These are phyloP conservation scores for Poeciliopsis paucimaculata DNA, from an alignment of 2,797 vertebrate genomes.

Conservation along the genomic window DNA sequence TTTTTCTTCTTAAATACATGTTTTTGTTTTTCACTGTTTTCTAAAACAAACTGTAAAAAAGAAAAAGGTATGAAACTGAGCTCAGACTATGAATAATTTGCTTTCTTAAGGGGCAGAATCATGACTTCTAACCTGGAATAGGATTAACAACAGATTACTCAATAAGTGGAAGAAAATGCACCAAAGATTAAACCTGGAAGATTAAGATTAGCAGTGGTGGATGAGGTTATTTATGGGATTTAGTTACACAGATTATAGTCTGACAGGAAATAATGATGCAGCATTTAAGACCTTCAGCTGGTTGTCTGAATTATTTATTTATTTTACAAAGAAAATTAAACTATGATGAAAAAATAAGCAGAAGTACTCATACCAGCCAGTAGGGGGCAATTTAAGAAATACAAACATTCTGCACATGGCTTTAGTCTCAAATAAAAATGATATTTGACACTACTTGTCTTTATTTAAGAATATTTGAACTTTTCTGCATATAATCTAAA, in stretches of 20 bases:
- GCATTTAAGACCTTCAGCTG: not conserved
- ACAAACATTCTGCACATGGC: not conserved
- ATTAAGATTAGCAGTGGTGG: not conserved
- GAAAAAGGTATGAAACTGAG: not conserved
- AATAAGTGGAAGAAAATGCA: not conserved
- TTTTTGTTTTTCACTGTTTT: not conserved
- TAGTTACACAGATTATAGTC: not conserved
- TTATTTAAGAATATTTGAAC: not conserved
- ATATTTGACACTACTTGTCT: not conserved
- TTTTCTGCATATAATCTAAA: not conserved
- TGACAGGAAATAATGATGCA: not conserved
- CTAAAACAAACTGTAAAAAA: not conserved
- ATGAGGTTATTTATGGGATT: not conserved
- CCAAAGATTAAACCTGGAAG: not conserved
- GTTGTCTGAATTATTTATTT: not conserved
- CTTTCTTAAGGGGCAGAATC: not conserved
- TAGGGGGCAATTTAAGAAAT: not conserved
- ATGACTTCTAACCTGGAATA: not conserved
- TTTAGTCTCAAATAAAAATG: not conserved
- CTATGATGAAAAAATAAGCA: not conserved
- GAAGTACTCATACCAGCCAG: not conserved
- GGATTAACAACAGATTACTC: not conserved
- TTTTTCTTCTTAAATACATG: not conserved
- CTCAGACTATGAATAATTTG: not conserved
- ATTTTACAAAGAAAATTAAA: not conserved